Evolutionary conservation across 2,888 invertebrate genomes (phyloP), one percentile per base, ranked within the genome.

Genomic region (Drosophila anomalata): DNA sequence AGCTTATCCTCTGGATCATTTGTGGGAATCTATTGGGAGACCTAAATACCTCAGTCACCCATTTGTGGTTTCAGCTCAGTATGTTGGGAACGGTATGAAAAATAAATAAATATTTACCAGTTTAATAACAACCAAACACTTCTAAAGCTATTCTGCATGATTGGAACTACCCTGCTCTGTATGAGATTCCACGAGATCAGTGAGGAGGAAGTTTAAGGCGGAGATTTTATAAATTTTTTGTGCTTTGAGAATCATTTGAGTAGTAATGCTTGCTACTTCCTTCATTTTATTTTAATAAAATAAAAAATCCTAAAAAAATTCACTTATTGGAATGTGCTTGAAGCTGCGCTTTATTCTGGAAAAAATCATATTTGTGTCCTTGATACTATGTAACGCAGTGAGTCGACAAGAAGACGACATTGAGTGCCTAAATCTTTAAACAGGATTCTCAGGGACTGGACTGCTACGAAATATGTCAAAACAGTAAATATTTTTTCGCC

Each of bases 1-100:
- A 78, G 24, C 14, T 61, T 20, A 5, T n/a, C 11, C 8, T 61
- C 6, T 55, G 55, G 57, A 56, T 78, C 8, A 5, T 53, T 1
- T 17, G 72, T 8, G 48, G 44, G 0, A 72, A 71, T 42, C 20
- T 20, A 9, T 11, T 5, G 31, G 33, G 2, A 17, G 20, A 20
- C 0, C 12, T 33, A 2, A 12, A 20, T 14, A 4, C 1, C 8
- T 5, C n/a, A 14, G 46, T 53, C 2, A 22, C 14, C 0, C 44
- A 60, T 14, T 2, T 14, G 14, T 60, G 60, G 60, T 60, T 29
- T 14, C 36, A 29, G 20, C 17, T 53, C 3, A 39, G 12, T 5
- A 9, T 47, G 20, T 2, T 36, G 2, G 0, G 8, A 7, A 20
- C 36, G 44, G 60, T 60, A 17, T 24, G 9, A 11, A 1, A 5